Conservation (phyloP, 2,797 vertebrate species). For the Arremon aurantiirostris region DNA sequence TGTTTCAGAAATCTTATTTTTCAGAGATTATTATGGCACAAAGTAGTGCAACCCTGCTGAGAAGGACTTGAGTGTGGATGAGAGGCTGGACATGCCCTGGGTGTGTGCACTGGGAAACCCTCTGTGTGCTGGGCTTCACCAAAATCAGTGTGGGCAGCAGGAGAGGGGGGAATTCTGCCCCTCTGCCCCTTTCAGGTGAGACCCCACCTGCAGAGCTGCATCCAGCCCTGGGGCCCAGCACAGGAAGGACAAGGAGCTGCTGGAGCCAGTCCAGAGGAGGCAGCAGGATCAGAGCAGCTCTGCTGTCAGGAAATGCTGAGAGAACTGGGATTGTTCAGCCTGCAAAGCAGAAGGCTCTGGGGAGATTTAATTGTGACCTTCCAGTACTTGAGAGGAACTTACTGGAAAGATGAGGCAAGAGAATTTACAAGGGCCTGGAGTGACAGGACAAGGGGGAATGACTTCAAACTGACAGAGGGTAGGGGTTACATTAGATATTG, state of each 20-base stretch:
- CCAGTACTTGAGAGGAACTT: background rate
- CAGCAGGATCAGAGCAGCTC: background rate
- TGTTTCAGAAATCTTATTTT: background rate
- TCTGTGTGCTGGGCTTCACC: background rate
- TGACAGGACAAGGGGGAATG: background rate
- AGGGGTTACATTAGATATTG: background rate
- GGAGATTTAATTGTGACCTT: background rate
- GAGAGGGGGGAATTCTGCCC: background rate
- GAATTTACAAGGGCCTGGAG: background rate
- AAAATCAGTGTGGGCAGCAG: background rate
- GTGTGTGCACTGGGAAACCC: accelerated
- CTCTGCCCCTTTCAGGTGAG: background rate
- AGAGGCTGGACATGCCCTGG: background rate
- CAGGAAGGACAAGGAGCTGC: background rate
- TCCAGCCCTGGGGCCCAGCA: background rate
- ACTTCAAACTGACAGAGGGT: background rate
- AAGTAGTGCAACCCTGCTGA: background rate
- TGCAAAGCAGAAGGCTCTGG: background rate
- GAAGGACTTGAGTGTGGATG: background rate
- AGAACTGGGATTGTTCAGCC: background rate
- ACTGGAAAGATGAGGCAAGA: background rate
- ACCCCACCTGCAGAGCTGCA: background rate
- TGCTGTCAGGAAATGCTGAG: background rate
- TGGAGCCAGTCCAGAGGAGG: background rate
- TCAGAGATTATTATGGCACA: background rate